Evolutionary conservation across 1,140 invertebrate genomes (phyloP), one percentile per base, ranked within the genome.

Genomic region (Megathymus violae): DNA sequence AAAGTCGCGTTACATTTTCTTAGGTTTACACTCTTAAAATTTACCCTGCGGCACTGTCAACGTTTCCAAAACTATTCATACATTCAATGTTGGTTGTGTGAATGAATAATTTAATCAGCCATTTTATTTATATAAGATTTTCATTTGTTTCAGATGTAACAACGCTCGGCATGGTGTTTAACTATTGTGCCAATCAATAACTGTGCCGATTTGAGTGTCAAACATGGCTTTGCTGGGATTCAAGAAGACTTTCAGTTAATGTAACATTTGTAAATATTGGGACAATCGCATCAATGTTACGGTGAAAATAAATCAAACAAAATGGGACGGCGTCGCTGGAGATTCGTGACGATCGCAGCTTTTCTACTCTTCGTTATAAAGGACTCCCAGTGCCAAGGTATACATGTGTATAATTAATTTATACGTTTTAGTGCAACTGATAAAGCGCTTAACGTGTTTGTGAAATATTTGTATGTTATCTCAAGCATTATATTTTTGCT

Each of bases 121-220:
- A 40, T 10, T 54, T 14, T 54, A 54, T 41, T 41, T 22, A 54
- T 4, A 14, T 17, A 3, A 9, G 15, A 19, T 54, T 78, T 73
- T 72, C 7, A 50, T 69, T 87, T 89, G 85, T 89, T 89, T 59
- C 87, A 89, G 87, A 80, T 87, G 82, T 85, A 79, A 88, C 74
- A 69, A 59, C 58, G 62, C 27, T 67, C 58, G 72, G 65, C 25
- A 79, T 80, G 76, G 60, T 67, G 64, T 7, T 74, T 59, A 71
- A 71, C 64, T 62, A 71, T 47, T 69, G 72, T 74, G 71, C 71
- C 64, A 74, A 70, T 58, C 22, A 50, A 25, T 56, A 63, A 40
- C 52, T 41, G 47, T 67, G 47, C 48, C 60, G 69, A 73, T 46
- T 31, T 64, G 47, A 48, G 44, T 59, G 67, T 64, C 69, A 71